Base-by-base conservation (phyloP, 1,140 invertebrate genomes). In the Holcopasites calliopsidis region DNA sequence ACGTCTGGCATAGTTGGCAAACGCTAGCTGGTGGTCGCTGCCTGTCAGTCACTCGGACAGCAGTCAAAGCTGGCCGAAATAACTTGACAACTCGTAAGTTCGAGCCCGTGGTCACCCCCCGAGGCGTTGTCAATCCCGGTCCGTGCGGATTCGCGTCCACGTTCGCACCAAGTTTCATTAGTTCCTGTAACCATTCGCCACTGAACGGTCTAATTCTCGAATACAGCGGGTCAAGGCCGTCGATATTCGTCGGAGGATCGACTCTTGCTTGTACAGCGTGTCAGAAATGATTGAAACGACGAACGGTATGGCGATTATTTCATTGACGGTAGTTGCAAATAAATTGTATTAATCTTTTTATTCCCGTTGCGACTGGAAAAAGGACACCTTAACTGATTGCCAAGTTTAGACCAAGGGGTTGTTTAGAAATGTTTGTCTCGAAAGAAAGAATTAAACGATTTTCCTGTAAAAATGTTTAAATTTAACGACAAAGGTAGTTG, bases 1-100 rank as follows among this genome's bases (percentile, higher is more conserved):
- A 6, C 4, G 23, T 4, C 50, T 28, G 23, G 50, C 50, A 31
- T 54, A 54, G 50, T 44, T 44, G n/a, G 38, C 8, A 18, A 44
- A 31, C 26, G 26, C 10, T 44, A 6, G 38, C 5, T 44, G 13
- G 42, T 38, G 42, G 16, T 38, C 42, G 21, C 7, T 10, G 6
- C 16, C 57, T 57, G 13, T 47, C 42, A n/a, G 35, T 52, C 42
- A 40, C 33, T 62, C 28, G 18, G 13, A 31, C 28, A 35, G 6
- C 16, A 26, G 26, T 58, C 54, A 57, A 33, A 28, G n/a, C 26
- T 47, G 13, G 42, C 18, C 16, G 18, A 31, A 35, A 44, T 49
- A 71, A 71, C 42, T 60, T 33, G 2, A 21, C 18, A 60, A 28
- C 55, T 49, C 13, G 55, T 49, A 60, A 71, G 31, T 47, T 35